A percentile compares a stretch with the other conserved stretches of the same genome.
Evolutionary conservation across 1,140 invertebrate species (phyloP).

Genomic region (Macrobrachium nipponense): DNA sequence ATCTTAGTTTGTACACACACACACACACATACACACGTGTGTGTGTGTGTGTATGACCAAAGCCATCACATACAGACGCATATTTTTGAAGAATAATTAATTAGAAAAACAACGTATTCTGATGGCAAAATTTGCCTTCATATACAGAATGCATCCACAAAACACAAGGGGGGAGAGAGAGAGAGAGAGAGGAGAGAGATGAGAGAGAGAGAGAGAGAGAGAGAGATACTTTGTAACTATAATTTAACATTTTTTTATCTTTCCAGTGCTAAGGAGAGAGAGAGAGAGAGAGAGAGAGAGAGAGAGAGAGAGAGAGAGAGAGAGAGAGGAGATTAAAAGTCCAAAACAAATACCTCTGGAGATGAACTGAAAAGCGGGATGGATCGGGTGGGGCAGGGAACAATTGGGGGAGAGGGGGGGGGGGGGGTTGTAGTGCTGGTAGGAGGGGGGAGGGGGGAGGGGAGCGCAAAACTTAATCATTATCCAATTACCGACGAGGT

Average conservation of each 20-base stretch:
- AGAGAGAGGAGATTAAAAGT: background rate
- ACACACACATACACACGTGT: background rate
- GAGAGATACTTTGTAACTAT: background rate
- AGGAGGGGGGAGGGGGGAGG: too few species aligned
- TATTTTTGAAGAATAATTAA: background rate
- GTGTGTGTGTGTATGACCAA: background rate
- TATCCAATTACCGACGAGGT: too few species aligned
- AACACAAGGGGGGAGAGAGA: slow-evolving; percentile 3
- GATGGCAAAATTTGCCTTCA: background rate
- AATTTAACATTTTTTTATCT: background rate
- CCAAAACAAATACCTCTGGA: background rate
- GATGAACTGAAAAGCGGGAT: background rate
- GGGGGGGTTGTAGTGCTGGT: background rate
- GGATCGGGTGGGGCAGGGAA: too few species aligned
- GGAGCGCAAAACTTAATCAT: too few species aligned
- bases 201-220: slow-evolving; percentile 1
- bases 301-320: slow-evolving; percentile 21
- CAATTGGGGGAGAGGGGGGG: background rate
- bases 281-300: slow-evolving; percentile 18
- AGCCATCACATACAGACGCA: background rate
- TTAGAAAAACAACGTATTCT: background rate
- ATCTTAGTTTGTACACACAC: background rate
- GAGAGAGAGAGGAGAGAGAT: slow-evolving; percentile 17
- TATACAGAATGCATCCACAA: background rate
- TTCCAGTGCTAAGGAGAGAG: background rate